Evolutionary conservation across 2,113 vertebrate species (phyloP), one percentile per base, ranked within the genome.

Genomic region (Misgurnus mizolepis): DNA sequence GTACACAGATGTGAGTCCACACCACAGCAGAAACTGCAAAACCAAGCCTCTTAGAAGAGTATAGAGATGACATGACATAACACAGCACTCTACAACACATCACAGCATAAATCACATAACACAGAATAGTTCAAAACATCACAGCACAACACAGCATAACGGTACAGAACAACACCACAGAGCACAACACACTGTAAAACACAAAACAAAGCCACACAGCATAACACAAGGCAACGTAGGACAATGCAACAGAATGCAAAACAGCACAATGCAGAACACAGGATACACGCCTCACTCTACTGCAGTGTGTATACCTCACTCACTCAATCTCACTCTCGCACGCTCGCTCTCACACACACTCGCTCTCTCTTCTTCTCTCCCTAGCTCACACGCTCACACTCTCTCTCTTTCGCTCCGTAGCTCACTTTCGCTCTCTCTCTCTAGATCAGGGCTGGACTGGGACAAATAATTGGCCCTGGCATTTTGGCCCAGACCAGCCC

Each of bases 311-410:
- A n/a, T 74, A 43, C 55, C 3, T 34, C 53, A 14, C 70, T 60
- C 70, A 43, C 41, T 73, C 72, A 47, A 34, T 34, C 71, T 74
- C 22, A 60, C 72, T 62, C 41, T 62, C 72, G 47, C 43, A 17
- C 53, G 7, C 70, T 60, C 70, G 43, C 41, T 73, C 72, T 62
- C 71, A 61, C 22, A 1, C 27, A 34, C 27, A 22, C 22, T 22
- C 22, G 0, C 22, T 22, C 22, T 22, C 22, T 22, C n/a, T n/a
- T n/a, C n/a, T 22, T 22, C 22, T 22, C 22, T 22, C 22, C 22
- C 22, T 22, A 22, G 22, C 22, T 22, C 22, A n/a, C n/a, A n/a
- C n/a, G n/a, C n/a, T n/a, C n/a, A n/a, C n/a, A 22, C 22, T 22
- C 1, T 22, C 22, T 22, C 22, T 22, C 22, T n/a, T n/a, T n/a